Evolutionary conservation across 2,797 vertebrate species (phyloP).

Genomic region (Hippopotamyrus pictus): DNA sequence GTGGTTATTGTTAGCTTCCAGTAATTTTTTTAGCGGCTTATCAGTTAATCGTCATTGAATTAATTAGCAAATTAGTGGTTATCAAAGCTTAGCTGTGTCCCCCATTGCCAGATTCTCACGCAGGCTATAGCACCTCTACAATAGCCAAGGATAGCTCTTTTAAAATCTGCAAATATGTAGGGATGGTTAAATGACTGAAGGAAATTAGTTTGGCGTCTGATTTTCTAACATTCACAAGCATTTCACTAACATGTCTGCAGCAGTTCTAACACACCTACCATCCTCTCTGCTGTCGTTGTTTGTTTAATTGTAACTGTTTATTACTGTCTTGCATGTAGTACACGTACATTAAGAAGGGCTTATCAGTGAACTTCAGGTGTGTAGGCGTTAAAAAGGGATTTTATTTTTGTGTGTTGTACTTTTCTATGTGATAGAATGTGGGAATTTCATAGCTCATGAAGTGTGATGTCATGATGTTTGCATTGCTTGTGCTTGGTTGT

Average conservation of each 20-base stretch:
- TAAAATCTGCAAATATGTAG: neutral
- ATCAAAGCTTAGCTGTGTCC: neutral
- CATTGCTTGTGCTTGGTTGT: neutral
- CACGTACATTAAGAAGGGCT: neutral
- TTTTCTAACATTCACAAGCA: neutral
- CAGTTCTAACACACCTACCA: neutral
- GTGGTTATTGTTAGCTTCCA: neutral
- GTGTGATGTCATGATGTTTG: neutral
- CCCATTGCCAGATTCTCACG: neutral
- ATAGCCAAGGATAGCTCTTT: neutral
- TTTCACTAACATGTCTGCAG: neutral
- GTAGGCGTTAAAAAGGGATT: neutral
- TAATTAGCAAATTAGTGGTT: neutral
- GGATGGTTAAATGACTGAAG: neutral
- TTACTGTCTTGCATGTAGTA: neutral
- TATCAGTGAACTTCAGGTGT: neutral
- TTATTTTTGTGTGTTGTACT: neutral
- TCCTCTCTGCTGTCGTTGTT: neutral
- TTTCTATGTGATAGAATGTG: neutral
- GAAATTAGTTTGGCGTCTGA: neutral
- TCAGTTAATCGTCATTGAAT: neutral
- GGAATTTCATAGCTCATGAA: neutral
- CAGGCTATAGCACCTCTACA: neutral
- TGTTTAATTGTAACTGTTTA: neutral
- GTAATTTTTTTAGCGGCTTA: neutral